phyloP scores from a whole-genome alignment of 2,888 invertebrate genomes.

The Meiosimyza platycephala region DNA sequence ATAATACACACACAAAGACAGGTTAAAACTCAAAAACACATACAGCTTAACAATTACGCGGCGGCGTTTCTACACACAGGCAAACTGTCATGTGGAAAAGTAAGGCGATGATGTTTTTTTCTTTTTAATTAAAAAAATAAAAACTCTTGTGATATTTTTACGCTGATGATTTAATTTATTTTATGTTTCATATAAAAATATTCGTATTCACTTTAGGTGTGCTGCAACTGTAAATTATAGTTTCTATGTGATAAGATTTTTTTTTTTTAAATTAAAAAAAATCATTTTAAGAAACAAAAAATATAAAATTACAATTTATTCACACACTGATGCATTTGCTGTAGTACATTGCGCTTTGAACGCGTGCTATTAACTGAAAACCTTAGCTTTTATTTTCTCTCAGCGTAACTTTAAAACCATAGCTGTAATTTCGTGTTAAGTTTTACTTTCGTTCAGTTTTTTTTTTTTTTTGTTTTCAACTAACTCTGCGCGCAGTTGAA shows the following conservation, averaged over 20 bases:
- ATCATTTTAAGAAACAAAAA: background rate
- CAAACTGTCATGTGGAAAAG: slow-evolving; percentile 1
- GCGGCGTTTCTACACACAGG: background rate
- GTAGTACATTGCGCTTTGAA: too few species aligned
- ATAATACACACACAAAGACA: slow-evolving; percentile 28
- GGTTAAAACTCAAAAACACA: slow-evolving; percentile 5
- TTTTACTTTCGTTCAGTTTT: slow-evolving; percentile 15
- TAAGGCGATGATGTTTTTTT: background rate
- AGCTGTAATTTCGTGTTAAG: too few species aligned
- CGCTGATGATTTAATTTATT: slow-evolving; percentile 30
- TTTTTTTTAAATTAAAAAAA: background rate
- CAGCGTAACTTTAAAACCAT: too few species aligned
- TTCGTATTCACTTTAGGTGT: slow-evolving; percentile 11
- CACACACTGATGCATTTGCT: background rate
- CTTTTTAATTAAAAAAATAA: slow-evolving; percentile 8
- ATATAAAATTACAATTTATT: background rate
- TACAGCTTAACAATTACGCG: slow-evolving; percentile 13
- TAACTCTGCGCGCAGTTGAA: background rate
- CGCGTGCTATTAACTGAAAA: slow-evolving; percentile 11
- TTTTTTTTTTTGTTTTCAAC: background rate
- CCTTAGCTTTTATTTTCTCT: slow-evolving; percentile 1
- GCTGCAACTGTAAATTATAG: slow-evolving; percentile 32
- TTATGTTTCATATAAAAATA: slow-evolving; percentile 18
- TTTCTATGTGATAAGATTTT: background rate
- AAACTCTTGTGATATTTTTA: slow-evolving; percentile 34